Conservation (phyloP, 2,888 invertebrate species). For the Serrognathus titanus region DNA sequence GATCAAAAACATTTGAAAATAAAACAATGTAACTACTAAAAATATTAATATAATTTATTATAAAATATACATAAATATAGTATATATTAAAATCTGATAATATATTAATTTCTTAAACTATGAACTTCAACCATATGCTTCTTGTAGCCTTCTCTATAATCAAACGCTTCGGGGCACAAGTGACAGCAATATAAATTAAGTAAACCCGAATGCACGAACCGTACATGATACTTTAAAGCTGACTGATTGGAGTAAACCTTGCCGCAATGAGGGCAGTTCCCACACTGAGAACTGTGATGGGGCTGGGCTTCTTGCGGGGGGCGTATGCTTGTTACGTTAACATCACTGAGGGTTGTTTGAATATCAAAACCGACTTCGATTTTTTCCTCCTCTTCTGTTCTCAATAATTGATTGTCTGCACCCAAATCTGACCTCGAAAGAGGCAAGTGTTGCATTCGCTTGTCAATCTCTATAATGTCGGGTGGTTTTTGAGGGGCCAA, state of each 20-base stretch:
- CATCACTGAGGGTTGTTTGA: constrained; percentile 7
- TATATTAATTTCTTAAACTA: constrained; percentile 56
- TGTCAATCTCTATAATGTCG: constrained; percentile 31
- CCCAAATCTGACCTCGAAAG: constrained; percentile 2
- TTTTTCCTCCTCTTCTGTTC: constrained; percentile 12
- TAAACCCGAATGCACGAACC: constrained; percentile 66
- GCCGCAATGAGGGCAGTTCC: constrained; percentile 67
- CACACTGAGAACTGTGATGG: constrained; percentile 52
- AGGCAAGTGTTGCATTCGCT: constrained; percentile 1
- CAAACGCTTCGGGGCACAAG: constrained; percentile 66
- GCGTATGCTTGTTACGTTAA: constrained; percentile 1
- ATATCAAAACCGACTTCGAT: constrained; percentile 15
- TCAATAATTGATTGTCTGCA: constrained; percentile 1
- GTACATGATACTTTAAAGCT: constrained; percentile 65
- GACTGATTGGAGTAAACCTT: constrained; percentile 69
- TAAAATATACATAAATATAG: constrained; percentile 25
- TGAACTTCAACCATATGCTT: constrained; percentile 68
- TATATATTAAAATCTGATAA: constrained; percentile 27
- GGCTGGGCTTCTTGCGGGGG: constrained; percentile 28
- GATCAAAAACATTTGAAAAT: background rate
- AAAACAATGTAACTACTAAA: too few species aligned
- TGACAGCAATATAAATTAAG: constrained; percentile 67
- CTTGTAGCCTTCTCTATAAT: constrained; percentile 65
- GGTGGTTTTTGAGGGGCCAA: constrained; percentile 37
- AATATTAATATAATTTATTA: constrained; percentile 17